Evolutionary conservation across 2,888 invertebrate genomes (phyloP).

Genomic region (Drosophila neoperkinsi): DNA sequence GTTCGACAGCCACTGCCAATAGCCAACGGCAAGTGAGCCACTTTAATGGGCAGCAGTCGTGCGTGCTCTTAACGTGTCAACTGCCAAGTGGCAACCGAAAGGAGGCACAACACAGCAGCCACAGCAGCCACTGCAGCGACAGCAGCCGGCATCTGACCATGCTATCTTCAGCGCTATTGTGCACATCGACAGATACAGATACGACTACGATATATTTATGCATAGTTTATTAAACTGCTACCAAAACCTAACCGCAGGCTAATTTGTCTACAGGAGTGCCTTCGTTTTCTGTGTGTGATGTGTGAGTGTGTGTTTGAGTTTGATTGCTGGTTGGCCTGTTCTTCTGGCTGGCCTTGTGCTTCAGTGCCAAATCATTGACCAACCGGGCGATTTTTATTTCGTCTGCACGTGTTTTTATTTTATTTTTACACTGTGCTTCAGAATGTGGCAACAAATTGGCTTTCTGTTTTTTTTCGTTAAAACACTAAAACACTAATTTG

Average conservation of each 20-base stretch:
- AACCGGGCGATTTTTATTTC: conserved; percentile 6
- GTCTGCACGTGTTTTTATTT: conserved; percentile 42
- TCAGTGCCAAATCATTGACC: conserved; percentile 23
- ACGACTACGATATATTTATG: conserved; percentile 37
- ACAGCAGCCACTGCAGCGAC: conserved; percentile 6
- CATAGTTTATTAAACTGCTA: conserved; percentile 64
- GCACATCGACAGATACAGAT: conserved; percentile 37
- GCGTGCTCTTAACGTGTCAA: conserved; percentile 82
- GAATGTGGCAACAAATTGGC: neutral
- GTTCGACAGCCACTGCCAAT: conserved; percentile 44
- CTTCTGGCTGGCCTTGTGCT: conserved; percentile 46
- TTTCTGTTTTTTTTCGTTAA: neutral
- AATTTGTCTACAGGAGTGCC: conserved; percentile 64
- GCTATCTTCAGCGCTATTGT: conserved; percentile 50
- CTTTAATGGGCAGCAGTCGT: conserved; percentile 69
- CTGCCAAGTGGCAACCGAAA: conserved; percentile 50
- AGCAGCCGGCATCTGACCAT: conserved; percentile 49
- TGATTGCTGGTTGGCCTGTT: conserved; percentile 14
- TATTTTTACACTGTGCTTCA: conserved; percentile 44
- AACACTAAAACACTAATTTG: neutral
- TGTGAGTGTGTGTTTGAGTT: conserved; percentile 18
- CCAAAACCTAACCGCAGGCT: conserved; percentile 75
- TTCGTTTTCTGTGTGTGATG: conserved; percentile 23
- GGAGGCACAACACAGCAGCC: conserved; percentile 4
- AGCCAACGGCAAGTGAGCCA: conserved; percentile 47